A percentile compares a stretch with the other conserved stretches of the same genome.
Conservation (phyloP, 2,113 vertebrate genomes). For the Tetrao urogallus region DNA sequence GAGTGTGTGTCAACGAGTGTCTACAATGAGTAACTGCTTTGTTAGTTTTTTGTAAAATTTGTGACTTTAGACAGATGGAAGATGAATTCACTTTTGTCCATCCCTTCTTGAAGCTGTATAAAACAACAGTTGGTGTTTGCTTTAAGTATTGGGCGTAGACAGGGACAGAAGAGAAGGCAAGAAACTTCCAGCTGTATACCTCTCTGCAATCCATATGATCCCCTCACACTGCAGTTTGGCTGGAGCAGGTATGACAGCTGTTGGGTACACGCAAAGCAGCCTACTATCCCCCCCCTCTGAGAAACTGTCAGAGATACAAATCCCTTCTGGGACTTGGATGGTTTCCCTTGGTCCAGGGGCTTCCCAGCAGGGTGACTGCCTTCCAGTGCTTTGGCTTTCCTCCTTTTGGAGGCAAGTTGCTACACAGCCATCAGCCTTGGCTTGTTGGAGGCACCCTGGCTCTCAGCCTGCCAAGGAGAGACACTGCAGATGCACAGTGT, state of each 20-base stretch:
- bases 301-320: background rate
- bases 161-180: background rate
- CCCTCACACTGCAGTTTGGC: background rate
- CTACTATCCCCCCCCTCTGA: background rate
- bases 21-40: no score
- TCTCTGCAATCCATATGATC: background rate
- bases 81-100: background rate
- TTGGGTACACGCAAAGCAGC: background rate
- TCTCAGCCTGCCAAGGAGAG: background rate
- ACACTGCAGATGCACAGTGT: background rate
- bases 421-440: background rate
- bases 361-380: rapidly evolving
- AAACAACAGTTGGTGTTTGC: background rate
- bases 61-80: background rate
- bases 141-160: background rate
- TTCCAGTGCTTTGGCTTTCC: background rate
- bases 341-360: background rate
- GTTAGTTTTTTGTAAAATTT: background rate
- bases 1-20: background rate
- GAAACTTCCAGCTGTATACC: background rate
- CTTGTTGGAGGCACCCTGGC: background rate
- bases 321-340: background rate
- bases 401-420: background rate
- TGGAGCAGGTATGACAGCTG: background rate
- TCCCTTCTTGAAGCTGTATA: background rate